Evolutionary conservation across 2,888 invertebrate genomes (phyloP).

Genomic region (Melieria omissa): DNA sequence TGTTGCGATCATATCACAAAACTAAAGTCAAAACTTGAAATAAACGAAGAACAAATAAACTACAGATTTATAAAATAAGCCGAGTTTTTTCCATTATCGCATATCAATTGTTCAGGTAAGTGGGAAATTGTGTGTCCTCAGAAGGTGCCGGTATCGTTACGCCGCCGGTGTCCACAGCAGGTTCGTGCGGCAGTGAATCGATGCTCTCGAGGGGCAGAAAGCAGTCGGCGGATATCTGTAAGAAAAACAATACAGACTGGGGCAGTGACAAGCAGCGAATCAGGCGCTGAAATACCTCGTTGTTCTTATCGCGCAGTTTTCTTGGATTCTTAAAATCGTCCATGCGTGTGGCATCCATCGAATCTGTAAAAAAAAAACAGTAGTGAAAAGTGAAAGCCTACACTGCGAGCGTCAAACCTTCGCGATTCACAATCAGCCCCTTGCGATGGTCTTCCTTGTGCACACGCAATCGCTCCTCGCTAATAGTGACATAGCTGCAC

Average conservation of each 20-base stretch:
- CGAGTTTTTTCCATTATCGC: neutral
- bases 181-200: slow-evolving; percentile 62
- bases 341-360: slow-evolving; percentile 51
- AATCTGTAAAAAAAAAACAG: slow-evolving; percentile 47
- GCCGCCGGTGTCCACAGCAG: slow-evolving; percentile 62
- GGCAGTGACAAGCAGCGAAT: neutral
- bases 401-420: slow-evolving; percentile 46
- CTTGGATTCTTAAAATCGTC: slow-evolving; percentile 49
- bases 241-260: neutral
- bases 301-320: slow-evolving; percentile 52
- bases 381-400: neutral
- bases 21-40: slow-evolving; percentile 42
- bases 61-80: slow-evolving; percentile 35
- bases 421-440: slow-evolving; percentile 56
- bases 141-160: slow-evolving; percentile 65
- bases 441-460: slow-evolving; percentile 62
- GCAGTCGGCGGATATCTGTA: slow-evolving; percentile 61
- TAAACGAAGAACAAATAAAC: slow-evolving; percentile 44
- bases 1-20: slow-evolving; percentile 55
- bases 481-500: slow-evolving; percentile 60
- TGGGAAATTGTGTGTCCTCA: slow-evolving; percentile 64
- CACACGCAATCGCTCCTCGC: slow-evolving; percentile 51
- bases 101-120: slow-evolving; percentile 52
- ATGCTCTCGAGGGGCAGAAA: slow-evolving; percentile 63
- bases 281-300: slow-evolving; percentile 48